Percentiles rank a stretch among this genome's conserved stretches.
Conservation (phyloP, 2,113 vertebrate genomes). For the Axis porcinus region DNA sequence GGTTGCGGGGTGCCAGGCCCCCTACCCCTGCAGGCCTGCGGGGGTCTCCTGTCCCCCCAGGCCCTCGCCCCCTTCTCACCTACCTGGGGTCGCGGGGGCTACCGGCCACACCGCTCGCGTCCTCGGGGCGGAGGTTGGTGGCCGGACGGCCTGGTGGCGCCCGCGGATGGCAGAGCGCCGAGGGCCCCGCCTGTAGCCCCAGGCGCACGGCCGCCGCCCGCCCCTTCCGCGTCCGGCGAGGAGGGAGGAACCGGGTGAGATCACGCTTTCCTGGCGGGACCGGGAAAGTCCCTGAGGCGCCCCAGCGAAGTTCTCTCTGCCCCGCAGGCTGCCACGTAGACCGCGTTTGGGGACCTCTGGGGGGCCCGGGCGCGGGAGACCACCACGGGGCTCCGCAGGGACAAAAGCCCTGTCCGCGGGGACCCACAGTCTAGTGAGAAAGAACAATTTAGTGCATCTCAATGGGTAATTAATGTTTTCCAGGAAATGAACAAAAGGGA, state of each 20-base stretch:
- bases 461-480: not conserved
- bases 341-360: not conserved
- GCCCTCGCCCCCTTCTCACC: not conserved
- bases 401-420: not conserved
- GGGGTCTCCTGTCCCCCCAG: not conserved
- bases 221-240: constrained; percentile 9
- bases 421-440: not conserved
- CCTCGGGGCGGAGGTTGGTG: not conserved
- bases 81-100: not conserved
- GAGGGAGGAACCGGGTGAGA: not conserved
- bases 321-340: accelerated
- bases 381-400: accelerated
- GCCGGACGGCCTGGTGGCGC: not conserved
- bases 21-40: not conserved
- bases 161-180: accelerated
- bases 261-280: not conserved
- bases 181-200: no score
- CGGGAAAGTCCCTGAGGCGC: not conserved
- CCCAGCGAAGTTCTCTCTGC: not conserved
- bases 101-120: not conserved
- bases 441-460: not conserved
- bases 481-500: not conserved
- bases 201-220: not conserved
- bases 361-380: not conserved
- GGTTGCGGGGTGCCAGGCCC: not conserved